These are phyloP conservation scores for Portunus trituberculatus DNA, from an alignment of 1,140 invertebrate species.

Conservation along the genomic window DNA sequence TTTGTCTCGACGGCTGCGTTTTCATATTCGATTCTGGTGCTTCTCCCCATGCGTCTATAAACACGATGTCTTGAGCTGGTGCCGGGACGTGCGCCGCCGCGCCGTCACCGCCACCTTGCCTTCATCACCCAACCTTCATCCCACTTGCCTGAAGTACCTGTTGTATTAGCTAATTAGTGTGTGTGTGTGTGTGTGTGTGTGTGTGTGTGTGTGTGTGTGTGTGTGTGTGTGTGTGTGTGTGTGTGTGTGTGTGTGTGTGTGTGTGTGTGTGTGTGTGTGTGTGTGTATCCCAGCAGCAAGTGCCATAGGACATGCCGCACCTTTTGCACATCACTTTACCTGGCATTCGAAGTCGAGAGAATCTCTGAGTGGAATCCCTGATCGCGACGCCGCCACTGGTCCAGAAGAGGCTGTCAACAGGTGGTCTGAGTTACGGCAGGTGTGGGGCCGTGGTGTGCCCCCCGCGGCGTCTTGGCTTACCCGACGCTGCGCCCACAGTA, in stretches of 20 bases:
- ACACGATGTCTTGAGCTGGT: no score
- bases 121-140: no score
- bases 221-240: no score
- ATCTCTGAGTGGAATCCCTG: background rate
- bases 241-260: background rate
- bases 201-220: no score
- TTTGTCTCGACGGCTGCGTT: no score
- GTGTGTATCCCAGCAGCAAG: background rate
- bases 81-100: no score
- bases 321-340: background rate
- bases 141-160: no score
- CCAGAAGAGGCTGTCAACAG: background rate
- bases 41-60: no score
- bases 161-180: no score
- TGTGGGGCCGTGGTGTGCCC: background rate
- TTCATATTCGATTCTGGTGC: no score
- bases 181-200: no score
- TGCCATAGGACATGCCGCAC: background rate
- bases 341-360: background rate
- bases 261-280: background rate
- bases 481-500: background rate
- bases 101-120: no score
- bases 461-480: background rate
- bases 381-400: background rate
- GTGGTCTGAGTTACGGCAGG: background rate